Conservation (phyloP, 1,140 invertebrate species). For the Leptonema lineaticorne region DNA sequence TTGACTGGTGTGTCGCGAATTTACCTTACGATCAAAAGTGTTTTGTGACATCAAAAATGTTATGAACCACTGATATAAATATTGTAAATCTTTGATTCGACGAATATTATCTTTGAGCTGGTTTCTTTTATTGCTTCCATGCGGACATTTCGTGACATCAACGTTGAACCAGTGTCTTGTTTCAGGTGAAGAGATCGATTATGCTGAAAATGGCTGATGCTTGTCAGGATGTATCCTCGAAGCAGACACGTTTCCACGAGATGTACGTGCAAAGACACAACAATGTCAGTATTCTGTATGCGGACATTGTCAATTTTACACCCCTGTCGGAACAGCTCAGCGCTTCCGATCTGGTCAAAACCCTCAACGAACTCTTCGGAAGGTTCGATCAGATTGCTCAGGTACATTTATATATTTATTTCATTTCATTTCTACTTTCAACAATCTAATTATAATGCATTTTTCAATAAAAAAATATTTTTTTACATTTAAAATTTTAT, state of each 20-base stretch:
- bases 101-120: no score
- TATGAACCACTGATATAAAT: no score
- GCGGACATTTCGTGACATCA: no score
- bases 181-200: slow-evolving; percentile 86
- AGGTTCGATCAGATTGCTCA: slow-evolving; percentile 96
- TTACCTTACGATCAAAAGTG: no score
- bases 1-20: no score
- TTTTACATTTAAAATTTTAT: no score
- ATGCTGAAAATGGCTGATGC: slow-evolving; percentile 91
- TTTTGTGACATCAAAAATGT: no score
- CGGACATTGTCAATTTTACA: slow-evolving; percentile 98
- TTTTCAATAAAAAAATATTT: no score
- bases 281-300: slow-evolving; percentile 96
- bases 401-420: slow-evolving; percentile 55
- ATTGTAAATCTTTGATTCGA: no score
- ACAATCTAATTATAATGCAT: no score
- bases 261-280: slow-evolving; percentile 97
- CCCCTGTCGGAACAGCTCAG: slow-evolving; percentile 88
- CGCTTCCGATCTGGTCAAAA: slow-evolving; percentile 92
- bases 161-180: slow-evolving; percentile 31
- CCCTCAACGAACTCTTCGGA: slow-evolving; percentile 94
- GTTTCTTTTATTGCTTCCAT: no score
- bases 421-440: no score
- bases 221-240: slow-evolving; percentile 61
- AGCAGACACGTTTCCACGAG: slow-evolving; percentile 87